Conservation (phyloP, 1,140 invertebrate genomes). For the Metaphire vulgaris region DNA sequence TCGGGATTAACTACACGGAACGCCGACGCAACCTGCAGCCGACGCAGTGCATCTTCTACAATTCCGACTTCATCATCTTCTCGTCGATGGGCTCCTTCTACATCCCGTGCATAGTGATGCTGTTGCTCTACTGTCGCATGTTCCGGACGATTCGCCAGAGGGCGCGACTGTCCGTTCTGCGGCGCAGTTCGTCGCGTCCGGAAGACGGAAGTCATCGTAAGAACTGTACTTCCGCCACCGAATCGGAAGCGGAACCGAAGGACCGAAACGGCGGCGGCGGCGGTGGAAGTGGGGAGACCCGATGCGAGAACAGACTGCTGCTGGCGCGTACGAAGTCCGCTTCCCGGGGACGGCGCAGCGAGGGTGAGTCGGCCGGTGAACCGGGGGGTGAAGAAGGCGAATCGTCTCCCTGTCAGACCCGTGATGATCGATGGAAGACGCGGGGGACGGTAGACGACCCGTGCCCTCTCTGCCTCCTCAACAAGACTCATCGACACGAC, state of each 20-base stretch:
- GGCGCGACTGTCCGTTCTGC: constrained; percentile 70
- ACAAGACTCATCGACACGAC: too few species aligned
- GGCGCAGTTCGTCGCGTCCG: constrained; percentile 57
- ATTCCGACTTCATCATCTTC: constrained; percentile 94
- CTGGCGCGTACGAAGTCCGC: too few species aligned
- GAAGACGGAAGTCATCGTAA: neutral
- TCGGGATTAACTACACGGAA: constrained; percentile 72
- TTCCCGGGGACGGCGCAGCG: neutral
- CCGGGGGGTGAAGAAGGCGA: neutral
- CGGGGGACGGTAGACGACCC: neutral
- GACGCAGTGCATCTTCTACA: constrained; percentile 83
- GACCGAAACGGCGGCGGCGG: too few species aligned
- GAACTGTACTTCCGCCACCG: too few species aligned
- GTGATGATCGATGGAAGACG: neutral
- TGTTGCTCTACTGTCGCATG: constrained; percentile 96
- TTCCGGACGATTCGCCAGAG: constrained; percentile 80
- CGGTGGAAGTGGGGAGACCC: too few species aligned
- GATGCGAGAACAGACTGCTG: neutral
- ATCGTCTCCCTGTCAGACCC: too few species aligned
- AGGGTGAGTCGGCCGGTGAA: neutral
- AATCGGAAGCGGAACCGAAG: too few species aligned
- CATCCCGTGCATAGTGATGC: constrained; percentile 97
- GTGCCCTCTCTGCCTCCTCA: neutral
- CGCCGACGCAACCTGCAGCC: constrained; percentile 30
- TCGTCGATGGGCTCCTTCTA: constrained; percentile 98